These are phyloP conservation scores for Troglohyphantes excavatus DNA, from an alignment of 2,888 invertebrate genomes.

Conservation along the genomic window DNA sequence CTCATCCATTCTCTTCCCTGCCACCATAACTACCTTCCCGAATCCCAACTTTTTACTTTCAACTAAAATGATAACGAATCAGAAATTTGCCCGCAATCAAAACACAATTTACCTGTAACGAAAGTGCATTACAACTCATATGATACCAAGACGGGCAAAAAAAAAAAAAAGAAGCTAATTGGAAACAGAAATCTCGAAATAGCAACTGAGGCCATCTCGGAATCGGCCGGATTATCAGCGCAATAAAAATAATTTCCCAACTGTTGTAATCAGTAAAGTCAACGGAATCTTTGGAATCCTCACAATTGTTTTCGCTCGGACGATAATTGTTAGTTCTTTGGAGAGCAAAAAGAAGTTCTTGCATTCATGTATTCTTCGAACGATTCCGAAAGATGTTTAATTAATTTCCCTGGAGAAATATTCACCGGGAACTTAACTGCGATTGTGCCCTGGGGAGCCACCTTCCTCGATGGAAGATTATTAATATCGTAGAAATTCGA, in stretches of 20 bases:
- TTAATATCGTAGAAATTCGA: not conserved
- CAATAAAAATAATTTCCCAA: constrained; percentile 16
- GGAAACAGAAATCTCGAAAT: constrained; percentile 8
- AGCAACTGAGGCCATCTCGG: not conserved
- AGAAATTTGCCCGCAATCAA: not conserved
- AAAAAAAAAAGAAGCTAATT: constrained; percentile 42
- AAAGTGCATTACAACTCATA: not conserved
- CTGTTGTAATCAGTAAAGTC: constrained; percentile 51
- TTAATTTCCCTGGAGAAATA: constrained; percentile 40
- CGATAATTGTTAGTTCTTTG: constrained; percentile 32
- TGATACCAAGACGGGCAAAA: not conserved
- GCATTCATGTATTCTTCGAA: not conserved
- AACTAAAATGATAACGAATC: not conserved
- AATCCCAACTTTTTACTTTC: not conserved
- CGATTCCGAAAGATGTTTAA: constrained; percentile 42
- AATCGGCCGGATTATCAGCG: constrained; percentile 1
- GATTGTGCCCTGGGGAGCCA: not conserved
- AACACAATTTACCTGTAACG: not conserved
- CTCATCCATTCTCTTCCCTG: too few relatives aligned
- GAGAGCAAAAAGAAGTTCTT: constrained; percentile 32
- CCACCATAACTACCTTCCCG: not conserved
- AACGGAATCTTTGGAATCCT: constrained; percentile 41
- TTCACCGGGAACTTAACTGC: constrained; percentile 11
- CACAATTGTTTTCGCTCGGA: constrained; percentile 37
- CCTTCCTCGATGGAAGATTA: not conserved